Percentiles rank a stretch among this genome's conserved stretches.
Evolutionary conservation across 2,888 invertebrate species (phyloP).

Genomic region (Gasteruption jaculator): DNA sequence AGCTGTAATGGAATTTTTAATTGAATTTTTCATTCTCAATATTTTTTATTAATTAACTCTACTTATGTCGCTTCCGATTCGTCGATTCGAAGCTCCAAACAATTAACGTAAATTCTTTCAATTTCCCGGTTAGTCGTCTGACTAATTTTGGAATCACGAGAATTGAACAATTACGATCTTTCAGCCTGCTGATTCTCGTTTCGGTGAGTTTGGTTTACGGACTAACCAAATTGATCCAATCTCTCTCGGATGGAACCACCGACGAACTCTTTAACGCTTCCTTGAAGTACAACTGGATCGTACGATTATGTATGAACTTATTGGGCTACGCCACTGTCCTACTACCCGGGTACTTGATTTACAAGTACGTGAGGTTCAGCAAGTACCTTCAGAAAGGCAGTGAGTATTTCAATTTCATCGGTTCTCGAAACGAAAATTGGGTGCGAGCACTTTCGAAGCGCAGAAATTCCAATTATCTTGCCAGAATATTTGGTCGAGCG

Average conservation of each 20-base stretch:
- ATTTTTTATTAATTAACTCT: constrained; percentile 9
- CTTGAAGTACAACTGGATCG: constrained; percentile 66
- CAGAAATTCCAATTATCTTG: too few species aligned
- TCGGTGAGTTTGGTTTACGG: constrained; percentile 52
- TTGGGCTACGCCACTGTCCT: constrained; percentile 86
- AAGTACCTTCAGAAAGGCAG: constrained; percentile 78
- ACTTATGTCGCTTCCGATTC: constrained; percentile 7
- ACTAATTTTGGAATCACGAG: not conserved
- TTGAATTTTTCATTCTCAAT: constrained; percentile 2
- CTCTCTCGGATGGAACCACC: constrained; percentile 35
- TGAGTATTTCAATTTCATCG: too few species aligned
- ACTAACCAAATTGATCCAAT: constrained; percentile 49
- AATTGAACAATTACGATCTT: constrained; percentile 33
- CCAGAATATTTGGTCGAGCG: not conserved
- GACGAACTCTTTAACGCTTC: constrained; percentile 35
- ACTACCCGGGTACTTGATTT: constrained; percentile 78
- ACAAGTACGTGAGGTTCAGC: constrained; percentile 72
- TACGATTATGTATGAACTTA: constrained; percentile 74
- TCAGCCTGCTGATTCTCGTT: constrained; percentile 50
- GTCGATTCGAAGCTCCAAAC: too few species aligned
- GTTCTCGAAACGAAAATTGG: too few species aligned
- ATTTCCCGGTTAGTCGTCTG: too few species aligned
- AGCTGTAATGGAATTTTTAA: too few species aligned
- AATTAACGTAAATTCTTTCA: too few species aligned
- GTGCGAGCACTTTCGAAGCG: too few species aligned